A percentile compares a stretch with the other conserved stretches of the same genome.
phyloP scores from a whole-genome alignment of 2,113 vertebrate genomes.

The Syngnathus typhle region DNA sequence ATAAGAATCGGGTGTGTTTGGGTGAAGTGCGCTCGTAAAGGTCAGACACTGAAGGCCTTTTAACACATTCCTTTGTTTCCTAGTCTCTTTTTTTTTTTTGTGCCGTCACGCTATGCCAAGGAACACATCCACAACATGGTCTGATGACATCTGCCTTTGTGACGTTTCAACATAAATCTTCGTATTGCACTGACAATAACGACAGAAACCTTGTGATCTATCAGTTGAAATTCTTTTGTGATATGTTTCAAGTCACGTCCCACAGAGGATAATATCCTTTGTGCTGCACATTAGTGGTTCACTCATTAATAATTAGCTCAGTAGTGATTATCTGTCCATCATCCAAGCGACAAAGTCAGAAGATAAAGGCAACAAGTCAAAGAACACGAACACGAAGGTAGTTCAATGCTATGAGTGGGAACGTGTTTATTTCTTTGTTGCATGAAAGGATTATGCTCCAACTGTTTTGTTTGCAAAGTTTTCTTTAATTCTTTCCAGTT shows the following conservation, averaged over 20 bases:
- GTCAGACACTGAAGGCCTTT: constrained; percentile 40
- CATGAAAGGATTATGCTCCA: background rate
- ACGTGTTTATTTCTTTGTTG: background rate
- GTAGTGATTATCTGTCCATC: background rate
- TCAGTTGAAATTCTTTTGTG: background rate
- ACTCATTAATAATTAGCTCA: background rate
- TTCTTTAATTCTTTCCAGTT: background rate
- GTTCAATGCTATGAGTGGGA: background rate
- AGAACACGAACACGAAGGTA: background rate
- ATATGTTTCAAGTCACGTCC: too few species aligned
- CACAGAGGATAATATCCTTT: background rate
- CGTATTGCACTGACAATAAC: background rate
- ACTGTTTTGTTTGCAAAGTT: background rate
- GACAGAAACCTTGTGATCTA: background rate
- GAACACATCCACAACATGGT: background rate
- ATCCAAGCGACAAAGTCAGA: background rate
- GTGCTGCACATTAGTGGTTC: background rate
- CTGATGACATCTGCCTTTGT: constrained; percentile 1
- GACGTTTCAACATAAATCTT: background rate
- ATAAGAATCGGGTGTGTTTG: constrained; percentile 49
- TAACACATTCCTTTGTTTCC: constrained; percentile 38
- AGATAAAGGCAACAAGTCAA: background rate
- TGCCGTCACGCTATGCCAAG: background rate
- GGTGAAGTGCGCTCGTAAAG: constrained; percentile 26
- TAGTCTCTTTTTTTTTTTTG: constrained; percentile 13